phyloP scores from a whole-genome alignment of 2,888 invertebrate genomes.

The Dryobotodes eremita region DNA sequence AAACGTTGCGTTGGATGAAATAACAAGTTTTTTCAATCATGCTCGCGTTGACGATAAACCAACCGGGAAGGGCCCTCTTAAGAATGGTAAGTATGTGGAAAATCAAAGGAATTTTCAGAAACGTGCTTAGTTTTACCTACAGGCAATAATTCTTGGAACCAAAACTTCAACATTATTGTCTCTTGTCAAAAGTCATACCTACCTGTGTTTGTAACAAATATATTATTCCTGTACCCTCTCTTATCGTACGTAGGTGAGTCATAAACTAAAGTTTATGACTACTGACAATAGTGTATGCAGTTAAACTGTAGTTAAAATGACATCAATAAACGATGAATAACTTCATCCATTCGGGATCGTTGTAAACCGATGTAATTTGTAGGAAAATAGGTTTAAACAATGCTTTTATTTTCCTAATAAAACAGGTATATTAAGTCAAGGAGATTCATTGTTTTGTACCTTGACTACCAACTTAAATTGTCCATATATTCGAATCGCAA shows the following conservation, averaged over 20 bases:
- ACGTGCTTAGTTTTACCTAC: too few species aligned
- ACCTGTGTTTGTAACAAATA: neutral
- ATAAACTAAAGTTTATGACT: conserved; percentile 33
- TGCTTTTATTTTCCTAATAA: neutral
- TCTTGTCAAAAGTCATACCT: neutral
- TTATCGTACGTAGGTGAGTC: conserved; percentile 8
- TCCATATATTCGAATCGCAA: neutral
- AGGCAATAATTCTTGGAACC: too few species aligned
- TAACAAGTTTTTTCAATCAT: too few species aligned
- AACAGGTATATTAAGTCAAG: neutral
- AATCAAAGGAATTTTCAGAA: too few species aligned
- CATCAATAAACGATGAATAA: conserved; percentile 18
- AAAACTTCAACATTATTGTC: neutral
- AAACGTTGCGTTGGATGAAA: too few species aligned
- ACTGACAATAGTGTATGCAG: conserved; percentile 25
- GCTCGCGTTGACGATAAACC: too few species aligned
- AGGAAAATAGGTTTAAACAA: neutral
- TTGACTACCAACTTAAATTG: neutral
- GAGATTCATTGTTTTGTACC: neutral
- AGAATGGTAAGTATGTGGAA: too few species aligned
- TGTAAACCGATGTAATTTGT: neutral
- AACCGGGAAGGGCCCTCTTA: too few species aligned
- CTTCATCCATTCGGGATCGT: neutral
- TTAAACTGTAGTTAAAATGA: conserved; percentile 15
- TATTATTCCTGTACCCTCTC: neutral